These are phyloP conservation scores for Vesta saturnalis DNA, from an alignment of 2,888 invertebrate species.

Conservation along the genomic window DNA sequence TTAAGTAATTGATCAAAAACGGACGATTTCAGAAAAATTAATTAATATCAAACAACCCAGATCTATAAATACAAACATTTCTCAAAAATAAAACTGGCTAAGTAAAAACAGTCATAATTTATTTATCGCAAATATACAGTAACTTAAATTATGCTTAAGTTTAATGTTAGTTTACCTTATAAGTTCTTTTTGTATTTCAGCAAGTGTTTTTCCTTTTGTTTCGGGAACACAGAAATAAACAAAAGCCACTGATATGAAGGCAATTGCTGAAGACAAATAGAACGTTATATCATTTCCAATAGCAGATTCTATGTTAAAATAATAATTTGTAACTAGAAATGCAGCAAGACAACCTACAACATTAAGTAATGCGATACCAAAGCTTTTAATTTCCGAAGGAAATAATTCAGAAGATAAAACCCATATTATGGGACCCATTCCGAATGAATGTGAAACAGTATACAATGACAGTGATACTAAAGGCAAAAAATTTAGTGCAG, in stretches of 20 bases:
- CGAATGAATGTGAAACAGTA: slow-evolving; percentile 81
- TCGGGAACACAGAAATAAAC: slow-evolving; percentile 74
- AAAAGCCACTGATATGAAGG: slow-evolving; percentile 72
- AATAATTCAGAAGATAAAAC: slow-evolving; percentile 86
- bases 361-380: slow-evolving; percentile 81
- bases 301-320: slow-evolving; percentile 66
- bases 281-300: slow-evolving; percentile 74
- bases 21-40: no score
- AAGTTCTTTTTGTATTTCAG: slow-evolving; percentile 71
- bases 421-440: slow-evolving; percentile 90
- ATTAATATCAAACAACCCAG: no score
- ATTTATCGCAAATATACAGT: no score
- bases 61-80: no score
- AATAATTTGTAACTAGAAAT: slow-evolving; percentile 82
- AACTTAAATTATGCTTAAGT: no score
- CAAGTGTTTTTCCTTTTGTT: slow-evolving; percentile 74
- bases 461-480: slow-evolving; percentile 77
- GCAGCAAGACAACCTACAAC: slow-evolving; percentile 85
- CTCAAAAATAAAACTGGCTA: no score
- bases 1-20: no score
- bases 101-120: no score
- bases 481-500: slow-evolving; percentile 76
- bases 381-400: slow-evolving; percentile 79
- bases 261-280: slow-evolving; percentile 78
- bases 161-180: no score